Conservation (phyloP, 2,797 vertebrate genomes). For the Hippoglossus hippoglossus region DNA sequence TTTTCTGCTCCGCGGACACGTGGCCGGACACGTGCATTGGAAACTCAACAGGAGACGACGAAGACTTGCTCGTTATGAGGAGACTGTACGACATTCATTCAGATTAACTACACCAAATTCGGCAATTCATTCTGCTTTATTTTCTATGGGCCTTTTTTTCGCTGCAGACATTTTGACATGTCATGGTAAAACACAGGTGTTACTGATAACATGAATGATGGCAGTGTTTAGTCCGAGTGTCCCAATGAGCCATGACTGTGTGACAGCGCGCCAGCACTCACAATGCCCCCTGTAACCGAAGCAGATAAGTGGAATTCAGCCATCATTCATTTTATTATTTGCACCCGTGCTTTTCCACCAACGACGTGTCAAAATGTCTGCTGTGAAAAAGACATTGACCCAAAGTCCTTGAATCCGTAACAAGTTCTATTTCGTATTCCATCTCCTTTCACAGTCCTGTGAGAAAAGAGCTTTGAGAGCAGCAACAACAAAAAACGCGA, state of each 20-base stretch:
- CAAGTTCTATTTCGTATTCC: background rate
- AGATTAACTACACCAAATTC: too few species aligned
- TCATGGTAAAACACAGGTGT: background rate
- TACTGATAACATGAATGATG: background rate
- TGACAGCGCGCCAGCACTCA: background rate
- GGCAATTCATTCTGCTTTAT: too few species aligned
- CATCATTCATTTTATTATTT: background rate
- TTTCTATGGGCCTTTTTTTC: too few species aligned
- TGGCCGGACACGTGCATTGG: background rate
- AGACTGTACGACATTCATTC: too few species aligned
- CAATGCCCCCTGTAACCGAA: background rate
- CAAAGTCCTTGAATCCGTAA: slow-evolving; percentile 16
- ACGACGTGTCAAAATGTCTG: background rate
- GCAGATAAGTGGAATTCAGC: background rate
- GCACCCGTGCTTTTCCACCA: background rate
- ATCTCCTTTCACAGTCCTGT: background rate
- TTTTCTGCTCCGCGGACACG: background rate
- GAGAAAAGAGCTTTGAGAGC: slow-evolving; percentile 4
- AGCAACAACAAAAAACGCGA: slow-evolving; percentile 21
- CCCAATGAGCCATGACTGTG: background rate
- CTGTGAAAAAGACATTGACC: background rate
- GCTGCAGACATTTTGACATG: too few species aligned
- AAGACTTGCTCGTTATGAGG: background rate
- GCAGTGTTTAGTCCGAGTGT: background rate
- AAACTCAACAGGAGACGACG: too few species aligned